A percentile compares a stretch with the other conserved stretches of the same genome.
These are phyloP conservation scores for Latrodectus elegans DNA, from an alignment of 2,888 invertebrate genomes.

Conservation along the genomic window DNA sequence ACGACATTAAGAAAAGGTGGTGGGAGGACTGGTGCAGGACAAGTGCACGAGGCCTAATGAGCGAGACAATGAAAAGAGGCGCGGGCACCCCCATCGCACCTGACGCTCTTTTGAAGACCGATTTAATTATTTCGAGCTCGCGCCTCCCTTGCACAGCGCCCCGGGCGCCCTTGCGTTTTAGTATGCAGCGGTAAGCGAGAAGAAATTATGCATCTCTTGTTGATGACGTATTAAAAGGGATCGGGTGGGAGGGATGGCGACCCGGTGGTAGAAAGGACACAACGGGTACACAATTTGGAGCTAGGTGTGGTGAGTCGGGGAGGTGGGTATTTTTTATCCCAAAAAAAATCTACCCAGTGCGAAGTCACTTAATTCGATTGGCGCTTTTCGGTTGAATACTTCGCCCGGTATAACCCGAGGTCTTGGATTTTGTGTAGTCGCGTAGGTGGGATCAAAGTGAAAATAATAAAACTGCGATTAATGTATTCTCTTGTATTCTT, in stretches of 20 bases:
- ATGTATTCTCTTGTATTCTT: constrained; percentile 49
- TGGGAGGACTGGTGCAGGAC: constrained; percentile 3
- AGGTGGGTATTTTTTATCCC: background rate
- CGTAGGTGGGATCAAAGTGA: constrained; percentile 47
- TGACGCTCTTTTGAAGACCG: constrained; percentile 64
- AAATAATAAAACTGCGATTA: constrained; percentile 65
- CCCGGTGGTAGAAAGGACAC: background rate
- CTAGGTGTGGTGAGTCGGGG: background rate
- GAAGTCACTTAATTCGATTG: constrained; percentile 61
- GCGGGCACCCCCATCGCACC: constrained; percentile 41
- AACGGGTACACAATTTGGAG: background rate
- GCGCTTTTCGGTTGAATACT: constrained; percentile 6
- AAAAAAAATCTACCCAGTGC: constrained; percentile 17
- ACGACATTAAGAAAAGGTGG: constrained; percentile 54
- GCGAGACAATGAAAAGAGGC: constrained; percentile 60
- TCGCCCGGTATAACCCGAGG: background rate
- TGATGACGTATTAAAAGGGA: constrained; percentile 38
- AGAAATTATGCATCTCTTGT: constrained; percentile 56
- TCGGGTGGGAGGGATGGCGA: background rate
- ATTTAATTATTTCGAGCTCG: constrained; percentile 57
- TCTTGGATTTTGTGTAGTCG: constrained; percentile 10
- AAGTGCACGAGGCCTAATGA: constrained; percentile 43
- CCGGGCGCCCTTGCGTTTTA: constrained; percentile 9
- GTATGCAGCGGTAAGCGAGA: constrained; percentile 27
- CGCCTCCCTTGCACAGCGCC: constrained; percentile 15